Percentiles rank a stretch among this genome's conserved stretches.
phyloP scores from a whole-genome alignment of 2,888 invertebrate species.

The Tortrix viridana region DNA sequence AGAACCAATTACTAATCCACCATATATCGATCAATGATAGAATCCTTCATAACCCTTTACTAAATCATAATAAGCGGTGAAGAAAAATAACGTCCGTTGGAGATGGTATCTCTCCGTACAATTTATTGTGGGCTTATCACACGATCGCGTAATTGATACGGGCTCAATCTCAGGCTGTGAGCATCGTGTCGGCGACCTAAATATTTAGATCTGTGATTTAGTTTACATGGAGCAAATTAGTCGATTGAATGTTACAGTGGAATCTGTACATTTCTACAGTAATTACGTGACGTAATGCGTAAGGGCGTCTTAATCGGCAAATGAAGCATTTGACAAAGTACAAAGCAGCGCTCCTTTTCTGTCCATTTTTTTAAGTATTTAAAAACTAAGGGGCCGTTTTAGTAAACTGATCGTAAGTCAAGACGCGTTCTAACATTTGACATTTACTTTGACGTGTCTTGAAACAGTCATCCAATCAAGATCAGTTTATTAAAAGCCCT shows the following conservation, averaged over 20 bases:
- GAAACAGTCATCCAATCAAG: too few species aligned
- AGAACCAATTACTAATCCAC: constrained; percentile 6
- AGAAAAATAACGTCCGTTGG: constrained; percentile 57
- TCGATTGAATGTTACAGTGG: constrained; percentile 4
- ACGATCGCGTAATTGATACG: constrained; percentile 75
- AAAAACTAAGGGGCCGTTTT: too few species aligned
- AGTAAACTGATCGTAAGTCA: too few species aligned
- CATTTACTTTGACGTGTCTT: too few species aligned
- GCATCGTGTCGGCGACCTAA: constrained; percentile 20
- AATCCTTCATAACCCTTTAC: constrained; percentile 56
- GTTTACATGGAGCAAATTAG: constrained; percentile 27
- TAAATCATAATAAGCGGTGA: constrained; percentile 68
- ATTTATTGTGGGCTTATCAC: constrained; percentile 73
- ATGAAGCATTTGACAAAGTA: too few species aligned
- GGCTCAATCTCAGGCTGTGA: constrained; percentile 32
- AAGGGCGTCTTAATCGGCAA: too few species aligned
- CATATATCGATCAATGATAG: constrained; percentile 41
- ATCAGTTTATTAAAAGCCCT: too few species aligned
- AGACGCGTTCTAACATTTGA: too few species aligned
- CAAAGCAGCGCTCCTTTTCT: too few species aligned
- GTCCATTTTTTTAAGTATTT: too few species aligned
- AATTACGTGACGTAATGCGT: too few species aligned
- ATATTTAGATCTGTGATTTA: constrained; percentile 32
- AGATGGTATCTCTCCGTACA: constrained; percentile 62
- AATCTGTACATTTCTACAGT: constrained; percentile 3